phyloP scores from a whole-genome alignment of 2,888 invertebrate species.

The Phragmatobia fuliginosa region DNA sequence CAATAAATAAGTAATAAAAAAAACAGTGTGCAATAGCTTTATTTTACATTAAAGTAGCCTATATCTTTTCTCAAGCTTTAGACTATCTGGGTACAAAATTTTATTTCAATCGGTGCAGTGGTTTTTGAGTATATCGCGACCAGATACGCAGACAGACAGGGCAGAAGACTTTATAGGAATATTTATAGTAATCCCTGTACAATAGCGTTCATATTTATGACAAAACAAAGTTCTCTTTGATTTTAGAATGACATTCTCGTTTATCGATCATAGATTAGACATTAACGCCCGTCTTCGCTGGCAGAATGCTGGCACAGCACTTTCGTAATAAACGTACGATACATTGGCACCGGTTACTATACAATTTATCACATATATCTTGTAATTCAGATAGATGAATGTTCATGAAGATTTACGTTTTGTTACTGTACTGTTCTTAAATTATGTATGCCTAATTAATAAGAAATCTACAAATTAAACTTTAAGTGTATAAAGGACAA shows the following conservation, averaged over 20 bases:
- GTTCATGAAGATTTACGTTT: not conserved
- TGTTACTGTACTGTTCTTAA: not conserved
- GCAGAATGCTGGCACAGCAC: constrained; percentile 1
- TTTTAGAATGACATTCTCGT: constrained; percentile 21
- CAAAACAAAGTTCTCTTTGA: constrained; percentile 14
- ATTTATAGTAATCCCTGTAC: constrained; percentile 13
- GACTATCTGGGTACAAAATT: too few relatives aligned
- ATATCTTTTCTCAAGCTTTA: too few relatives aligned
- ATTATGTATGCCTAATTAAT: not conserved
- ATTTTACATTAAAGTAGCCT: too few relatives aligned
- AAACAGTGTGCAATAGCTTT: too few relatives aligned
- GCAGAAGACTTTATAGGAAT: too few relatives aligned
- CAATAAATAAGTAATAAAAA: too few relatives aligned
- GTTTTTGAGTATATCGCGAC: too few relatives aligned
- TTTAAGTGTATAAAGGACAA: not conserved
- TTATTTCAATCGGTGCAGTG: too few relatives aligned
- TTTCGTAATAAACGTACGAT: constrained; percentile 16
- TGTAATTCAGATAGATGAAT: not conserved
- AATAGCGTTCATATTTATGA: constrained; percentile 7
- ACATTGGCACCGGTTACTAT: constrained; percentile 7
- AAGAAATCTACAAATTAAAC: not conserved
- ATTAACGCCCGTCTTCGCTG: constrained; percentile 9
- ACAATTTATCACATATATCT: constrained; percentile 1
- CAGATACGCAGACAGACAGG: too few relatives aligned
- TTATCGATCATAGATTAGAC: constrained; percentile 19